Evolutionary conservation across 2,113 vertebrate genomes (phyloP).

Genomic region (Sphyrna mokarran): DNA sequence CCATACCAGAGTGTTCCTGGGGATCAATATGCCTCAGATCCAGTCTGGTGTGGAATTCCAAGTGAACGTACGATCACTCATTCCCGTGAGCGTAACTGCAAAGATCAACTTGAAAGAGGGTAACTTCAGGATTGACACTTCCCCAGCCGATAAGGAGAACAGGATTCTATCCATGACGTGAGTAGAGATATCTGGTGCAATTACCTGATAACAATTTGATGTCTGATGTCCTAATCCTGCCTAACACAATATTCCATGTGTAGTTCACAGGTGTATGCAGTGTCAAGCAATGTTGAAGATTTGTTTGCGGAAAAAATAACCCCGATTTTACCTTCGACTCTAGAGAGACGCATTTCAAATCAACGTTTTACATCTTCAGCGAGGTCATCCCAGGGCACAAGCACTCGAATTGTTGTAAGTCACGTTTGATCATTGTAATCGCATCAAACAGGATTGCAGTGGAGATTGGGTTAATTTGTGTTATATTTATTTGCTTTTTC

Average conservation of each 20-base stretch:
- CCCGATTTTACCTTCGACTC: slow-evolving; percentile 51
- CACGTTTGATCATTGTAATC: not conserved
- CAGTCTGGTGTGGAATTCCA: slow-evolving; percentile 60
- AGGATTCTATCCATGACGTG: slow-evolving; percentile 57
- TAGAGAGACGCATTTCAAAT: slow-evolving; percentile 40
- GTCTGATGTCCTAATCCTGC: not conserved
- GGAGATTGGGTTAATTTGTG: not conserved
- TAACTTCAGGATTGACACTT: slow-evolving; percentile 60
- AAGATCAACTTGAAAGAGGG: slow-evolving; percentile 58
- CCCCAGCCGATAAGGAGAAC: slow-evolving; percentile 55
- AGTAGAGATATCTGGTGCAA: not conserved
- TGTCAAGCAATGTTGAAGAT: slow-evolving; percentile 64
- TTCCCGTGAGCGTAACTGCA: slow-evolving; percentile 55
- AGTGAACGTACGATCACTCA: slow-evolving; percentile 46
- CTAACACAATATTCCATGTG: not conserved
- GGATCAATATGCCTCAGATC: slow-evolving; percentile 64
- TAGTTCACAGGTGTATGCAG: slow-evolving; percentile 61
- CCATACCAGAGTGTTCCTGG: slow-evolving; percentile 61
- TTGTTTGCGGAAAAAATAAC: slow-evolving; percentile 49
- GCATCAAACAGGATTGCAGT: too few relatives aligned
- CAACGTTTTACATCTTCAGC: slow-evolving; percentile 48
- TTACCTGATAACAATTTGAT: not conserved
- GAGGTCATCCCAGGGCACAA: slow-evolving; percentile 28
- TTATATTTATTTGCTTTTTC: not conserved
- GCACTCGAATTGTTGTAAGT: slow-evolving; percentile 43